phyloP scores from a whole-genome alignment of 1,140 invertebrate species.

The Kradibia gibbosae region DNA sequence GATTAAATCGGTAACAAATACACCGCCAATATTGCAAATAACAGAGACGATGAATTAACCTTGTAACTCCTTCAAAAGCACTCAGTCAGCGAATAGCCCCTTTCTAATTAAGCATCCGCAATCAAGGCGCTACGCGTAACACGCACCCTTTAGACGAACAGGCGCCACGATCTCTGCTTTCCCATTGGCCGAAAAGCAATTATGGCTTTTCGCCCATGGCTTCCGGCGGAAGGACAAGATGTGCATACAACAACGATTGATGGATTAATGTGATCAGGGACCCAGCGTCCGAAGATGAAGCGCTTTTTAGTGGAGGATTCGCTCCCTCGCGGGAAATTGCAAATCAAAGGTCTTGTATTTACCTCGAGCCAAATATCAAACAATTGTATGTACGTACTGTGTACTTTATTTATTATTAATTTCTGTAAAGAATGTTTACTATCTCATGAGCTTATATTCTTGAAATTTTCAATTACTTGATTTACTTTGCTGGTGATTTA shows the following conservation, averaged over 20 bases:
- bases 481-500: no score
- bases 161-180: not conserved
- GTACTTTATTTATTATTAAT: no score
- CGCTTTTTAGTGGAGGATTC: not conserved
- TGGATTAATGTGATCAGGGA: not conserved
- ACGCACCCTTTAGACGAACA: not conserved
- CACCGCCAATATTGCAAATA: not conserved
- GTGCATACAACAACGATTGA: not conserved
- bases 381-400: no score
- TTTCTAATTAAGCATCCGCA: constrained; percentile 6
- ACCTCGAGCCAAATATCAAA: no score
- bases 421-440: no score
- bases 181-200: not conserved
- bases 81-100: not conserved
- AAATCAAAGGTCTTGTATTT: no score
- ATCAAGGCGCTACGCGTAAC: not conserved
- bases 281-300: not conserved
- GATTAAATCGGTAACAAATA: not conserved
- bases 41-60: not conserved
- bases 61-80: not conserved
- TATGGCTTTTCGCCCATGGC: not conserved
- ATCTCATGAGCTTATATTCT: no score
- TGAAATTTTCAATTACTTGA: no score
- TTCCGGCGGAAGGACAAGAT: not conserved
- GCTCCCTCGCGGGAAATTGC: no score